Evolutionary conservation across 2,797 vertebrate genomes (phyloP), one percentile per base, ranked within the genome.

Genomic region (Coranthus polyacanthus): DNA sequence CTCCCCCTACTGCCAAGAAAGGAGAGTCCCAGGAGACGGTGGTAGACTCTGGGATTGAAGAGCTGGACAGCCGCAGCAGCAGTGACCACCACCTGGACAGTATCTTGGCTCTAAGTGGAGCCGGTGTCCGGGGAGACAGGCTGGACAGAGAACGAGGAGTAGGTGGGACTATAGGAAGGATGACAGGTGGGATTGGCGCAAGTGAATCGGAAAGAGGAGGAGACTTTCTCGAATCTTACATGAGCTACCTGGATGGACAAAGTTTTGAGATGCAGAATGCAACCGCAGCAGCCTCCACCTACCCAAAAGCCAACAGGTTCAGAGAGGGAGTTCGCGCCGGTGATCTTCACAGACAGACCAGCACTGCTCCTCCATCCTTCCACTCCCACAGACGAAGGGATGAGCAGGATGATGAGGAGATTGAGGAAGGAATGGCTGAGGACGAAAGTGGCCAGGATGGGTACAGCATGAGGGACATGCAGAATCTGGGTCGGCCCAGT

Each of bases 41-140:
- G 57, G 94, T 93, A 51, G 96, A 98, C 68, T 98, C 96, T 18
- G 96, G 96, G 3, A 97, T 98, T 12, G 96, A 98, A 73, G 96
- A 98, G 68, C 90, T 97, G 57, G 96, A 98, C 86, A 98, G 96
- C 68, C 94, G 96, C 18, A 97, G 96, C 90, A 96, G 96, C 89
- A 97, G 96, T 1, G 96, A 98, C 75, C 93, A 98, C 81, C 96
- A 97, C 44, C 88, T 97, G 84, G 96, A 98, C 88, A 96, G 92
- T 78, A 96, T 96, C 55, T 90, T 96, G 69, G 95, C 92, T 6
- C 88, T 95, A n/a, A 95, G 95, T 60, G 85, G 91, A 45, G 93
- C 92, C 67, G 64, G 89, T 1, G 73, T 87, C 21, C 78, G 92
- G 85, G 94, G 86, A 63, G 18, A 93, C 65, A 12, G 95, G 78